These are phyloP conservation scores for Temnothorax ravouxi DNA, from an alignment of 2,888 invertebrate genomes.

Conservation along the genomic window DNA sequence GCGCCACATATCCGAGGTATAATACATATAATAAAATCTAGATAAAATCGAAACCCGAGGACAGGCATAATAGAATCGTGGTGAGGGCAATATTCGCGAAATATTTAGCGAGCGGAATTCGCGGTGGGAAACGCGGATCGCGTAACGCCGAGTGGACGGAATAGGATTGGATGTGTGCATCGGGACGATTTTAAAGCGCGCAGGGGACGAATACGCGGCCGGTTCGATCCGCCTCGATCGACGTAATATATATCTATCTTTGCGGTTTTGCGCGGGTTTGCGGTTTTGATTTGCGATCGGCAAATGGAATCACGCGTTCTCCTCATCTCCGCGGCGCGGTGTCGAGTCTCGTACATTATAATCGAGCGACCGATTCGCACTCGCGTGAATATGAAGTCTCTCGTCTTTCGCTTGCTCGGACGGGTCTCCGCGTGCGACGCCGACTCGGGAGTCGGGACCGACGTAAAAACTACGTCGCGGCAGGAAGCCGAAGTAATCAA, in stretches of 20 bases:
- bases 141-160: slow-evolving; percentile 46
- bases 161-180: slow-evolving; percentile 48
- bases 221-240: slow-evolving; percentile 65
- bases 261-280: slow-evolving; percentile 73
- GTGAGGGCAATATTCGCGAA: slow-evolving; percentile 42
- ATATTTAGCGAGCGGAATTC: slow-evolving; percentile 51
- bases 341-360: slow-evolving; percentile 61
- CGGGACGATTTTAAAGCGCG: slow-evolving; percentile 54
- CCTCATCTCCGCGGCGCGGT: slow-evolving; percentile 57
- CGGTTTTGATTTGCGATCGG: slow-evolving; percentile 79
- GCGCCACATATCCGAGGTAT: not conserved
- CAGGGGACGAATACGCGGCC: slow-evolving; percentile 49
- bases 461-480: slow-evolving; percentile 63
- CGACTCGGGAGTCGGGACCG: slow-evolving; percentile 43
- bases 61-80: slow-evolving; percentile 48
- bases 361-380: slow-evolving; percentile 62
- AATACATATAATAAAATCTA: slow-evolving; percentile 24
- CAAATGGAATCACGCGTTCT: slow-evolving; percentile 80
- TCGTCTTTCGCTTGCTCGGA: slow-evolving; percentile 34
- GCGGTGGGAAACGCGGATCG: slow-evolving; percentile 45
- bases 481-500: slow-evolving; percentile 76
- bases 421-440: slow-evolving; percentile 43
- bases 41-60: slow-evolving; percentile 11
- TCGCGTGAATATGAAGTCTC: slow-evolving; percentile 52
- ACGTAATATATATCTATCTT: slow-evolving; percentile 70